Conservation (phyloP, 2,797 vertebrate species). For the Gadopsis marmoratus region DNA sequence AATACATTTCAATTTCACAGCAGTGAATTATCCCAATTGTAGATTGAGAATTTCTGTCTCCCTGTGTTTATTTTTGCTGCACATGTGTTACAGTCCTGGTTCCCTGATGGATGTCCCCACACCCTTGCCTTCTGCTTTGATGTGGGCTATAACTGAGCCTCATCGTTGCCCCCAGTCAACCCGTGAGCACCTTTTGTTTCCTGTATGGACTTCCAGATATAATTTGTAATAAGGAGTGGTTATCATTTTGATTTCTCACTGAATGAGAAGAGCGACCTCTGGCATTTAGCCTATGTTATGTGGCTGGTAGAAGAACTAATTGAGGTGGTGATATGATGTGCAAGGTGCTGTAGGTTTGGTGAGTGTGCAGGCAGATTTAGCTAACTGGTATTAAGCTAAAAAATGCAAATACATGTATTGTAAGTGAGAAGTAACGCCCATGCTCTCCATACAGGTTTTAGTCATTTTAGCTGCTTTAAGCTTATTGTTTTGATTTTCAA, state of each 20-base stretch:
- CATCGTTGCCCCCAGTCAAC: conserved; percentile 72
- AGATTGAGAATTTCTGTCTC: conserved; percentile 70
- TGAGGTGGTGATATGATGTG: conserved; percentile 47
- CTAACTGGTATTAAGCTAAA: conserved; percentile 46
- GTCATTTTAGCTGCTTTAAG: background rate
- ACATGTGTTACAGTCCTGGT: conserved; percentile 63
- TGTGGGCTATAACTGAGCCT: conserved; percentile 80
- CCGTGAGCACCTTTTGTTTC: conserved; percentile 84
- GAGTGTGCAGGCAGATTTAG: conserved; percentile 47
- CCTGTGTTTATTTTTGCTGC: conserved; percentile 80
- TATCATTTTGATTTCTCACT: conserved; percentile 85
- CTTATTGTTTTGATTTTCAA: background rate
- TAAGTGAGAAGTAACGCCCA: background rate
- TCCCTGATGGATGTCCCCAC: conserved; percentile 68
- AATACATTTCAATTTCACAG: conserved; percentile 82
- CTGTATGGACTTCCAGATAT: conserved; percentile 80
- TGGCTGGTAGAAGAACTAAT: conserved; percentile 53
- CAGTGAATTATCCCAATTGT: conserved; percentile 83
- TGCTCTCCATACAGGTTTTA: background rate
- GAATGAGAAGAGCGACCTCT: conserved; percentile 81
- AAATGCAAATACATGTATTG: conserved; percentile 15
- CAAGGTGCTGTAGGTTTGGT: conserved; percentile 30
- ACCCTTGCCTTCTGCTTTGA: conserved; percentile 76
- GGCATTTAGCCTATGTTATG: conserved; percentile 72
- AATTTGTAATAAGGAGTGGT: conserved; percentile 85